phyloP scores from a whole-genome alignment of 2,797 vertebrate genomes.

The Mycteria americana region DNA sequence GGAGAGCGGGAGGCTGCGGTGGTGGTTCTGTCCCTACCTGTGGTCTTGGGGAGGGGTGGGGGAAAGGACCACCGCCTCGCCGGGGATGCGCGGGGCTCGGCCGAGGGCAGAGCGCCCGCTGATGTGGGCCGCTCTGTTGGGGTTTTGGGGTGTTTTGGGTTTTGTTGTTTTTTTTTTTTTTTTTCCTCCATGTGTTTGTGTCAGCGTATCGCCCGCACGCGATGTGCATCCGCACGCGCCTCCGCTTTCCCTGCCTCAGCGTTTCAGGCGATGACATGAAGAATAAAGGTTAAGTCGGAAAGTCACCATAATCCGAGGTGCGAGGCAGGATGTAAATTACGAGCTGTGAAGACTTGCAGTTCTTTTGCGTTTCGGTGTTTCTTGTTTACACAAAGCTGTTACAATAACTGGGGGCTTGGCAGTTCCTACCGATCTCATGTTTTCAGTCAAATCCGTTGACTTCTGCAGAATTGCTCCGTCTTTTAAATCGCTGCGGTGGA shows the following conservation, averaged over 20 bases:
- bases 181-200: not conserved
- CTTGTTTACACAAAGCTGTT: not conserved
- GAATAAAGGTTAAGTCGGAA: not conserved
- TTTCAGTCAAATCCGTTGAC: not conserved
- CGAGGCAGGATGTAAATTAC: not conserved
- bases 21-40: not conserved
- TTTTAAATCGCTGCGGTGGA: not conserved
- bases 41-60: not conserved
- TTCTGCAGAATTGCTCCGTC: not conserved
- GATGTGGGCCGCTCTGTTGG: accelerated
- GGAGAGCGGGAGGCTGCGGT: not conserved
- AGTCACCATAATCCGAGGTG: not conserved
- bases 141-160: not conserved
- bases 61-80: not conserved
- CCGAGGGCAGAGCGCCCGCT: accelerated
- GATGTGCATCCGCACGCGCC: not conserved
- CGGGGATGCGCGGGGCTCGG: not conserved
- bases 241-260: not conserved
- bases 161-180: not conserved
- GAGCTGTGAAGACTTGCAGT: not conserved
- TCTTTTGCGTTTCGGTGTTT: not conserved
- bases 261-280: not conserved
- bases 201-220: accelerated
- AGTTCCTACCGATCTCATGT: not conserved
- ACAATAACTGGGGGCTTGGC: not conserved